Base-by-base conservation (phyloP, 2,888 invertebrate genomes). In the Caenorhabditis imperialis region DNA sequence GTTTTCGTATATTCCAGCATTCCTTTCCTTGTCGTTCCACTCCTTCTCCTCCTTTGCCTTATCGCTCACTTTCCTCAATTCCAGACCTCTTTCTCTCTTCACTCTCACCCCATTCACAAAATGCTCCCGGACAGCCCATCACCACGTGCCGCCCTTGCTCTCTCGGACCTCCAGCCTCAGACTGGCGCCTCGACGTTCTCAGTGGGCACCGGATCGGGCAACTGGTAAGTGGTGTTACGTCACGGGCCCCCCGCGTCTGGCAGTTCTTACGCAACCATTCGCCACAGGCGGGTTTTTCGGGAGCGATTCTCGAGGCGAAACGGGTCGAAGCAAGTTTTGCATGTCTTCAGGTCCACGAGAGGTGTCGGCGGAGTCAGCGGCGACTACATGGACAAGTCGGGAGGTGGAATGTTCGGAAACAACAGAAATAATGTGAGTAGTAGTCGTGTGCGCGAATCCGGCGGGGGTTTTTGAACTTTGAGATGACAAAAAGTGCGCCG, bases 111-210 rank as follows among this genome's bases (percentile, higher is more conserved):
- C 61, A 14, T 30, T 37, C 25, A 1, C 55, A 62, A 45, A 48
- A 86, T 86, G 84, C 83, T 86, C 61, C 86, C 86, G 40, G 86
- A 86, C 61, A 82, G 83, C 44, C 87, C 86, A 75, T 86, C 85
- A 12, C 87, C 87, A 51, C 86, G 87, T 54, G 85, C 86, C 47
- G 87, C 85, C 37, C 77, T 87, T 45, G 87, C 87, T 61, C 82
- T 87, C 45, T 84, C 84, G 75, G 87, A 87, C 60, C 77, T 87
- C n/a, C 87, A 85, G 67, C 81, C 81, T 8, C 81, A 84, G 63
- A 81, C 83, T 40, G 81, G 83, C 30, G 79, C 82, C 37, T 79
- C 79, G 8, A 82, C 78, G 45, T 77, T 79, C 69, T 61, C 79
- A 35, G 75, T 79, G 53, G 77, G 80, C 61, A 82, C 77, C 48